Evolutionary conservation across 2,888 invertebrate species (phyloP), one percentile per base, ranked within the genome.

Genomic region (Bembecia ichneumoniformis): DNA sequence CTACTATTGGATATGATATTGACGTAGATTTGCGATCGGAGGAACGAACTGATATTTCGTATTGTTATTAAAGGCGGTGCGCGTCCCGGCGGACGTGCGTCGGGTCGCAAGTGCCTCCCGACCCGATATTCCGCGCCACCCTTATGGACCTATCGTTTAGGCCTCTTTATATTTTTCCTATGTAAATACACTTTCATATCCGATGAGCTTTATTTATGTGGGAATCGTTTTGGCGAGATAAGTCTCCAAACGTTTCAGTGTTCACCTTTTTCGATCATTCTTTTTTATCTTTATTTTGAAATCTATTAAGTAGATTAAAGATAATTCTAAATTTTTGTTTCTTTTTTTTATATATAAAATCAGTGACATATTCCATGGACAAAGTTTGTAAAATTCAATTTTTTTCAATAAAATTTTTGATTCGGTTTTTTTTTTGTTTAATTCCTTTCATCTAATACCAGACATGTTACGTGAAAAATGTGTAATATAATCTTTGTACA

Each of bases 201-300:
- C 84, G 82, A 86, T 86, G 84, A 87, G 84, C 84, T 87, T 87
- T 87, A 87, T 86, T 87, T 87, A 87, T 87, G 87, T 87, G 86
- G 86, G 83, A 87, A 87, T 86, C 86, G 84, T 82, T 87, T 82
- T 83, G 76, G 80, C 82, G 74, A 86, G 82, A 84, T 87, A 86
- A 80, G 82, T 82, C 79, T 79, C 73, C 75, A 68, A 62, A 71
- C 76, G 78, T 71, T 68, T 66, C 74, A 74, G 72, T 77, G 79
- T 77, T 79, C 77, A 76, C 71, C 71, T 81, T 28, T 28, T 28
- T 28, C 28, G 28, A 28, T 28, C 28, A 28, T 28, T 28, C 28
- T 28, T 72, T 78, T 68, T 73, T 77, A 78, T 73, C 74, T 74
- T 72, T 75, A 67, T 71, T 74, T 71, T 62, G 66, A 72, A 71